Conservation (phyloP, 2,888 invertebrate genomes). For the Scaptomyza flava region DNA sequence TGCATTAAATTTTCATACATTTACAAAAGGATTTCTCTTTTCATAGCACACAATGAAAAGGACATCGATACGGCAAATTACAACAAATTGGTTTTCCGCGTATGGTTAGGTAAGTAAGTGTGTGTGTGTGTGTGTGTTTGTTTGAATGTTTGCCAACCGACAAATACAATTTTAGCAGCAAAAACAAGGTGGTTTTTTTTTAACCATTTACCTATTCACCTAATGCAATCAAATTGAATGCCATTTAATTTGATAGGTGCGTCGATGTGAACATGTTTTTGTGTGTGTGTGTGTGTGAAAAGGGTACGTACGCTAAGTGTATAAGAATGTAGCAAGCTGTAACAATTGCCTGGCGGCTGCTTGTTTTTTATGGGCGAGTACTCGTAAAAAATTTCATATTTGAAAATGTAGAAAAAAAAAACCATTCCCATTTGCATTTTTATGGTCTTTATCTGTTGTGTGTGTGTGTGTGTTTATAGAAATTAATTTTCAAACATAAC, state of each 20-base stretch:
- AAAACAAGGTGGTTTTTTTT: slow-evolving; percentile 10
- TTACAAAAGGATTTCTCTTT: slow-evolving; percentile 1
- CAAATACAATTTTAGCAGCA: slow-evolving; percentile 38
- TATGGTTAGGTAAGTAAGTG: slow-evolving; percentile 4
- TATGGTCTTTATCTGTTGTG: slow-evolving; percentile 58
- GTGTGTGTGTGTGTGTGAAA: slow-evolving; percentile 31
- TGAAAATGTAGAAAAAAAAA: slow-evolving; percentile 32
- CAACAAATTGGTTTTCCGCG: slow-evolving; percentile 47
- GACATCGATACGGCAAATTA: slow-evolving; percentile 35
- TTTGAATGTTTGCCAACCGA: slow-evolving; percentile 14
- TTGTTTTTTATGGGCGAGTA: slow-evolving; percentile 51
- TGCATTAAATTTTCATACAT: slow-evolving; percentile 8
- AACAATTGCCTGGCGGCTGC: slow-evolving; percentile 39
- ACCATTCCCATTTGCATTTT: slow-evolving; percentile 62
- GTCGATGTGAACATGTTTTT: slow-evolving; percentile 1
- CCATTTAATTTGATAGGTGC: slow-evolving; percentile 69
- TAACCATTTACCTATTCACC: slow-evolving; percentile 47
- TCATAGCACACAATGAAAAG: slow-evolving; percentile 8
- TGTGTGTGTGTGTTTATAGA: too few relatives aligned
- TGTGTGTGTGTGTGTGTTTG: slow-evolving; percentile 10
- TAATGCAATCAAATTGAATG: slow-evolving; percentile 75
- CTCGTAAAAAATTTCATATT: slow-evolving; percentile 64
- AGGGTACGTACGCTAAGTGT: slow-evolving; percentile 41
- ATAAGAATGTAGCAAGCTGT: slow-evolving; percentile 26
- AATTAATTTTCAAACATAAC: slow-evolving; percentile 47